Percentiles rank a stretch among this genome's conserved stretches.
Conservation (phyloP, 2,888 invertebrate species). For the Trichogramma dendrolimi region DNA sequence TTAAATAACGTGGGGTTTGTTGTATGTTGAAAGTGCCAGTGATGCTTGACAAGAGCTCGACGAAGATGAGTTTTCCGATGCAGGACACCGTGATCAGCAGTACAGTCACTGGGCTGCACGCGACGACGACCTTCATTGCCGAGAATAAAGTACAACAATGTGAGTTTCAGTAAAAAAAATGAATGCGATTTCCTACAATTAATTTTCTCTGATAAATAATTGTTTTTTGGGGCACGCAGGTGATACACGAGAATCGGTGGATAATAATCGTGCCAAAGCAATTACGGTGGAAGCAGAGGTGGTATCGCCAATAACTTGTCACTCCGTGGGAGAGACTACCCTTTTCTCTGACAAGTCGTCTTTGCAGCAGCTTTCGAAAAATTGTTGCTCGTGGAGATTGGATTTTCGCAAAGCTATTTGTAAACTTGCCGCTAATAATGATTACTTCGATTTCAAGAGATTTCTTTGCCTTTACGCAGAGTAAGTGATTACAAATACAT, state of each 20-base stretch:
- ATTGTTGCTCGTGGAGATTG: conserved; percentile 36
- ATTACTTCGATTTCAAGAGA: conserved; percentile 33
- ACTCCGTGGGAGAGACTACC: too few relatives aligned
- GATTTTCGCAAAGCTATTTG: conserved; percentile 36
- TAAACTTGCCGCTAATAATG: conserved; percentile 36
- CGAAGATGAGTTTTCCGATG: conserved; percentile 31
- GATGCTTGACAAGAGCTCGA: too few relatives aligned
- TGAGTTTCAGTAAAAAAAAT: conserved; percentile 1
- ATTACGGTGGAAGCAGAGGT: too few relatives aligned
- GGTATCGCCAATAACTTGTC: too few relatives aligned
- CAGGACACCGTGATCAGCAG: conserved; percentile 36
- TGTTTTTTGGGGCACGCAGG: too few relatives aligned
- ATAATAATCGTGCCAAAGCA: too few relatives aligned
- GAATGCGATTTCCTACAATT: too few relatives aligned
- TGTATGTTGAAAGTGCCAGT: too few relatives aligned
- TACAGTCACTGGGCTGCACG: conserved; percentile 25
- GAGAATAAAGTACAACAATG: conserved; percentile 11
- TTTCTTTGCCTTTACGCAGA: conserved; percentile 38
- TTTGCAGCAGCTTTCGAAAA: background rate
- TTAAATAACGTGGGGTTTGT: too few relatives aligned
- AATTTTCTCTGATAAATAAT: background rate
- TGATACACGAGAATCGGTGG: too few relatives aligned
- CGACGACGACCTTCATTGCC: background rate
- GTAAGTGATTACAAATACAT: conserved; percentile 32
- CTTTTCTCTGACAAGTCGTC: too few relatives aligned